A percentile compares a stretch with the other conserved stretches of the same genome.
phyloP scores from a whole-genome alignment of 2,888 invertebrate species.

The Drosophila borealis region DNA sequence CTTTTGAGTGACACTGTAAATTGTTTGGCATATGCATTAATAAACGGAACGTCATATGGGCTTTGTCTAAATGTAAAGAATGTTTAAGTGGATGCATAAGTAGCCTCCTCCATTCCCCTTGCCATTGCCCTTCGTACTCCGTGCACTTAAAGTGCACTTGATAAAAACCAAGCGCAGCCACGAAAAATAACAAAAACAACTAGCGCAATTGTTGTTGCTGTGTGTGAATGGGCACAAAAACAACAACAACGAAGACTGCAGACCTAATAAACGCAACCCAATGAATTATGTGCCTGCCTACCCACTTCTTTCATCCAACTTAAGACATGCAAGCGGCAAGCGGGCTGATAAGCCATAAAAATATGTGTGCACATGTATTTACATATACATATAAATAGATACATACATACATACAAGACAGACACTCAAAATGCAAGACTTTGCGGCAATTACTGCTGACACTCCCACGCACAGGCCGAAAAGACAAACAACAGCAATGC shows the following conservation, averaged over 20 bases:
- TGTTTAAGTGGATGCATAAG: constrained; percentile 63
- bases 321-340: constrained; percentile 31
- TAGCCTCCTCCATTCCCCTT: constrained; percentile 31
- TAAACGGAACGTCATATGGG: constrained; percentile 35
- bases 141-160: constrained; percentile 67
- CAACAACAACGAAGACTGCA: constrained; percentile 24
- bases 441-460: constrained; percentile 75
- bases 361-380: constrained; percentile 45
- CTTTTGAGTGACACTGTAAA: constrained; percentile 56
- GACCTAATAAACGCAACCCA: constrained; percentile 63
- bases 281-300: constrained; percentile 56
- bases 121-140: not conserved
- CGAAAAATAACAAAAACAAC: constrained; percentile 42
- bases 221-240: constrained; percentile 64
- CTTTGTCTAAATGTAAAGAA: constrained; percentile 56
- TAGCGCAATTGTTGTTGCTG: constrained; percentile 22
- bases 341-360: constrained; percentile 72
- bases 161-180: constrained; percentile 51
- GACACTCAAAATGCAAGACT: constrained; percentile 63
- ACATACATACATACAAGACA: constrained; percentile 3
- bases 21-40: constrained; percentile 54
- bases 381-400: not conserved
- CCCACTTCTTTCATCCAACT: constrained; percentile 9
- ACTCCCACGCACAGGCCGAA: constrained; percentile 65
- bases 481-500: constrained; percentile 59